phyloP scores from a whole-genome alignment of 2,888 invertebrate species.

The Phragmatobia fuliginosa region DNA sequence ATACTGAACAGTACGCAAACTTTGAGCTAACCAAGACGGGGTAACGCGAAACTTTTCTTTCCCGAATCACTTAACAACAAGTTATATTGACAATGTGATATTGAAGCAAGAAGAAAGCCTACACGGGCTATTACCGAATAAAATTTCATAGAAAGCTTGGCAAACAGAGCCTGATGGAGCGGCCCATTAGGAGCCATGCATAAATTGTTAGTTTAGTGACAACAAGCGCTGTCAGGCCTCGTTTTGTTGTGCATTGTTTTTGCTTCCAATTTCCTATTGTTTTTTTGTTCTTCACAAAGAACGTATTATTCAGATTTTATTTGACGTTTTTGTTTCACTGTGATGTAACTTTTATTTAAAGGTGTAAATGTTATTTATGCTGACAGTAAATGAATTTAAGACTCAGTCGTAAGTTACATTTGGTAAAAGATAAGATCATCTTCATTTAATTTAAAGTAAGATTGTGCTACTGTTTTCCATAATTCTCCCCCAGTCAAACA shows the following conservation, averaged over 20 bases:
- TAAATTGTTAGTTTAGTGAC: conserved; percentile 84
- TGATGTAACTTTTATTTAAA: conserved; percentile 8
- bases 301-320: conserved; percentile 13
- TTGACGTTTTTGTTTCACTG: conserved; percentile 13
- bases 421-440: not conserved
- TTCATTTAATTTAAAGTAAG: not conserved
- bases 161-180: conserved; percentile 82
- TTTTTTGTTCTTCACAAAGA: conserved; percentile 22
- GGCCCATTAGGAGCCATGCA: conserved; percentile 82
- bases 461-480: too few species aligned
- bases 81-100: conserved; percentile 52
- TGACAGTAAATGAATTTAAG: not conserved
- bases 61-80: conserved; percentile 48
- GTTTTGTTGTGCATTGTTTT: conserved; percentile 63
- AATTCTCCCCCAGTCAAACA: too few species aligned
- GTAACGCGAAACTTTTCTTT: conserved; percentile 51
- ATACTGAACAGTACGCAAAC: conserved; percentile 25
- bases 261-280: conserved; percentile 37
- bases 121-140: conserved; percentile 78
- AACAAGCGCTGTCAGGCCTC: conserved; percentile 60
- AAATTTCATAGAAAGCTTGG: conserved; percentile 85
- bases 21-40: conserved; percentile 29
- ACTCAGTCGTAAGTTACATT: too few species aligned
- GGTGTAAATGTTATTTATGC: not conserved
- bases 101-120: conserved; percentile 58